A percentile compares a stretch with the other conserved stretches of the same genome.
Evolutionary conservation across 2,888 invertebrate genomes (phyloP).

Genomic region (Pelosia muscerda): DNA sequence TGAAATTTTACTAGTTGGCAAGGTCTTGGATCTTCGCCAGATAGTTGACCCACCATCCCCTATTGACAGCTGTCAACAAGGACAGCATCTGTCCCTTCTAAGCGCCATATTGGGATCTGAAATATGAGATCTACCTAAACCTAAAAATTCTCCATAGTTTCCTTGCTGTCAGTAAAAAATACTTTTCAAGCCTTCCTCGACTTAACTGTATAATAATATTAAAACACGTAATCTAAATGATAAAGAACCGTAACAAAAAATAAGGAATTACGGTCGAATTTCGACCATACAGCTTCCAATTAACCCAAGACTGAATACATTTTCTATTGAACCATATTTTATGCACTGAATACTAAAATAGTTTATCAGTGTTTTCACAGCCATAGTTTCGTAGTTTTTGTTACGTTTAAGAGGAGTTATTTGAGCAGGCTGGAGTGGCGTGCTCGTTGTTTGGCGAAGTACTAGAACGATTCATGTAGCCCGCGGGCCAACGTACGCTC

Average conservation of each 20-base stretch:
- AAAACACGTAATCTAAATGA: too few species aligned
- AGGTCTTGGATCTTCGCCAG: neutral
- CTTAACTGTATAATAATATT: neutral
- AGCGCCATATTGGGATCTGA: too few species aligned
- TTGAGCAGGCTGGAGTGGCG: constrained; percentile 24
- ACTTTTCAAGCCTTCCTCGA: neutral
- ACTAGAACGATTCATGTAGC: constrained; percentile 50
- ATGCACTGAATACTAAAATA: neutral
- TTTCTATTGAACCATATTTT: neutral
- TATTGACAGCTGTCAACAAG: too few species aligned
- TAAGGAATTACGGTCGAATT: neutral
- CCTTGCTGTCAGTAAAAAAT: neutral
- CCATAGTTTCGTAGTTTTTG: constrained; percentile 20
- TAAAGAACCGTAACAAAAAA: neutral
- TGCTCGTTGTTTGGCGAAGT: constrained; percentile 55
- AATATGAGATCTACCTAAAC: too few species aligned
- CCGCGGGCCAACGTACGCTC: constrained; percentile 47
- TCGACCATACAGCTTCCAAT: too few species aligned
- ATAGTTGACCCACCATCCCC: too few species aligned
- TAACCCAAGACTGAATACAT: neutral
- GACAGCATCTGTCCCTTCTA: neutral
- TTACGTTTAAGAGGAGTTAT: constrained; percentile 30
- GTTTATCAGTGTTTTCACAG: neutral
- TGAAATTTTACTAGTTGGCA: neutral
- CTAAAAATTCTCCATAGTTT: too few species aligned